Evolutionary conservation across 2,797 vertebrate genomes (phyloP).

Genomic region (Allobates femoralis): DNA sequence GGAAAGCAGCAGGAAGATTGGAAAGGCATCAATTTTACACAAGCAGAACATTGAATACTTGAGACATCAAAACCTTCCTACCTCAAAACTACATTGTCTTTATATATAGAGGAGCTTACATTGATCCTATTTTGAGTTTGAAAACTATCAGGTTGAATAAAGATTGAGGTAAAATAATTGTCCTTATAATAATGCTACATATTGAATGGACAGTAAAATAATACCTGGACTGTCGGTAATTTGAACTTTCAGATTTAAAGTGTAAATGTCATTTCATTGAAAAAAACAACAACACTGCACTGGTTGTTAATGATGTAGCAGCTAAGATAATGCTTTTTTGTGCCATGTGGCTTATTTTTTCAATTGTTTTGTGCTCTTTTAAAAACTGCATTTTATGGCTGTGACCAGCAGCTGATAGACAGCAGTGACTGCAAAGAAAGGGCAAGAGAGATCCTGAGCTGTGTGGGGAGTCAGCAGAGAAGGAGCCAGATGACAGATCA

Average conservation of each 20-base stretch:
- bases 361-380: no score
- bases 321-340: no score
- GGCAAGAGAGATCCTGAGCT: no score
- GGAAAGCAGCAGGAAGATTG: slow-evolving; percentile 42
- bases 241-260: background rate
- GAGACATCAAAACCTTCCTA: slow-evolving; percentile 35
- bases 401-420: no score
- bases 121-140: background rate
- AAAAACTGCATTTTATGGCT: no score
- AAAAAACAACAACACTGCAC: no score
- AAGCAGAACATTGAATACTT: slow-evolving; percentile 28
- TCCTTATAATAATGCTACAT: background rate
- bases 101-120: background rate
- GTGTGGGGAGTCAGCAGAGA: no score
- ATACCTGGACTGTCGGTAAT: background rate
- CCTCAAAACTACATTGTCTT: slow-evolving; percentile 21
- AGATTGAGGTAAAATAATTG: background rate
- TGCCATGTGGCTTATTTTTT: no score
- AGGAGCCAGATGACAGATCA: no score
- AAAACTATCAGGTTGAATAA: background rate
- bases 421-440: no score
- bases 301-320: no score
- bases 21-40: slow-evolving; percentile 48
- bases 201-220: background rate
- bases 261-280: background rate